Evolutionary conservation across 1,140 invertebrate genomes (phyloP).

Genomic region (Hyphantria cunea): DNA sequence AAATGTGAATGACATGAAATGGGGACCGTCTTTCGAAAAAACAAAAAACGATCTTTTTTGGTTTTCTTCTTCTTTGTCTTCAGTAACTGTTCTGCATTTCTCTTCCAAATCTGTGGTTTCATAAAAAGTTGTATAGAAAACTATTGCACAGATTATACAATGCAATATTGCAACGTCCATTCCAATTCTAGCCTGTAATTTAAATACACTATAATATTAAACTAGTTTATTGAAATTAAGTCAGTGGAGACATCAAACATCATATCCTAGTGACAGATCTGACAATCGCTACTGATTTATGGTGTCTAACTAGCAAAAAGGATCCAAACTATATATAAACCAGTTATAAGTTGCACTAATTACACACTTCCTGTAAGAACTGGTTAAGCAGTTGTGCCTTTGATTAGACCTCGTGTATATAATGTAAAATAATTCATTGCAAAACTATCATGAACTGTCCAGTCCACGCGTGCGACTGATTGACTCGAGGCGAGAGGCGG

Average conservation of each 20-base stretch:
- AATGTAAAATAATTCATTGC: conserved; percentile 49
- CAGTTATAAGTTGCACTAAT: conserved; percentile 34
- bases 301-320: conserved; percentile 37
- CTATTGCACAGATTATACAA: conserved; percentile 34
- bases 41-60: too few relatives aligned
- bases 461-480: conserved; percentile 62
- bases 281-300: conserved; percentile 32
- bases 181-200: neutral
- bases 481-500: conserved; percentile 63
- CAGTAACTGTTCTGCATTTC: too few relatives aligned
- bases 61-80: too few relatives aligned
- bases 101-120: neutral
- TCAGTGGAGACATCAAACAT: conserved; percentile 23
- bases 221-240: conserved; percentile 21
- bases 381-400: conserved; percentile 46
- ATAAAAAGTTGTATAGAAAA: conserved; percentile 30
- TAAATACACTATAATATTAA: conserved; percentile 4
- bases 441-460: conserved; percentile 53
- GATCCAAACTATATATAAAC: conserved; percentile 17
- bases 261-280: conserved; percentile 29
- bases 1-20: too few relatives aligned
- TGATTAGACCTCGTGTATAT: conserved; percentile 33
- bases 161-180: conserved; percentile 36
- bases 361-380: conserved; percentile 53
- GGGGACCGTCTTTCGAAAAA: too few relatives aligned